A percentile compares a stretch with the other conserved stretches of the same genome.
These are phyloP conservation scores for Lasioglossum zephyrum DNA, from an alignment of 2,888 invertebrate genomes.

Conservation along the genomic window DNA sequence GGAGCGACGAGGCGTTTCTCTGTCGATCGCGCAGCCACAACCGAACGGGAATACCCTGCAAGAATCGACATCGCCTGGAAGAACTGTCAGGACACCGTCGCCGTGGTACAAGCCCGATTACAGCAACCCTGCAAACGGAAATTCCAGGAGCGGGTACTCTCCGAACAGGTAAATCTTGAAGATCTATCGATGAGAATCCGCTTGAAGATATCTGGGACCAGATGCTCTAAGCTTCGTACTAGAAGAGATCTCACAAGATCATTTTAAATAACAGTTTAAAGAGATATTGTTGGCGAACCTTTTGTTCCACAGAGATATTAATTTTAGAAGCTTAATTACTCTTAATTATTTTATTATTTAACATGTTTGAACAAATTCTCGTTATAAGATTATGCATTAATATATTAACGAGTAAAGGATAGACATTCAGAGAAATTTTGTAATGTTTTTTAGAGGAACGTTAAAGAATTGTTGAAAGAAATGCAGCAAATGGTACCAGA, in stretches of 20 bases:
- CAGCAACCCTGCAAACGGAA: slow-evolving; percentile 26
- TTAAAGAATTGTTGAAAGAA: too few species aligned
- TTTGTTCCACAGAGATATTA: background rate
- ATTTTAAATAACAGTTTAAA: background rate
- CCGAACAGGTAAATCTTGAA: background rate
- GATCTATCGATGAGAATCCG: background rate
- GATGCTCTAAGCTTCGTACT: background rate
- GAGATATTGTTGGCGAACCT: background rate
- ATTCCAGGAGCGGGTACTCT: background rate
- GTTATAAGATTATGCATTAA: too few species aligned
- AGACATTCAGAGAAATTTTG: too few species aligned
- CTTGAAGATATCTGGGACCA: background rate
- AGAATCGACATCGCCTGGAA: slow-evolving; percentile 45
- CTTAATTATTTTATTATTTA: background rate
- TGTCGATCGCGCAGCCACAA: slow-evolving; percentile 64
- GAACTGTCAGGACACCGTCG: slow-evolving; percentile 74
- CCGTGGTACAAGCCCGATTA: slow-evolving; percentile 81
- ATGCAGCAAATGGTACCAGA: too few species aligned
- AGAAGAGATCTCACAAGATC: background rate
- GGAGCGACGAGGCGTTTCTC: slow-evolving; percentile 75
- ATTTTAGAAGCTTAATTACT: background rate
- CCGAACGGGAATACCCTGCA: slow-evolving; percentile 26
- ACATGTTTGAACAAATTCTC: too few species aligned
- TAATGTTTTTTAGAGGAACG: too few species aligned
- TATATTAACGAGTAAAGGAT: too few species aligned